A percentile compares a stretch with the other conserved stretches of the same genome.
These are phyloP conservation scores for Cassiopea xamachana DNA, from an alignment of 30 jellyfish, hydroid and myxozoan genomes.

Conservation along the genomic window DNA sequence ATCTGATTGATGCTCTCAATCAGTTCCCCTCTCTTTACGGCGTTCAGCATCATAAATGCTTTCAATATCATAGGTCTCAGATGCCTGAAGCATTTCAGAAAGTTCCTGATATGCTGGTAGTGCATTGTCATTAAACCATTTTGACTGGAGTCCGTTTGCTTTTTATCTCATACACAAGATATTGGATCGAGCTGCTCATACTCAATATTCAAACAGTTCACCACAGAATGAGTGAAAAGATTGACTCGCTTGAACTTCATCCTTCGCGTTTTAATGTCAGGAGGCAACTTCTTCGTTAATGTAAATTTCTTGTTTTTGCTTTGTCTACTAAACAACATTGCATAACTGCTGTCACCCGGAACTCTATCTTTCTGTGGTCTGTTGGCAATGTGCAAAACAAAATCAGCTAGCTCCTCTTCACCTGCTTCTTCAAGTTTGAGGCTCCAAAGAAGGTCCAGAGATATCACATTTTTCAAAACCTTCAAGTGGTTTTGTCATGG, in stretches of 20 bases:
- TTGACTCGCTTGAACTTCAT: background rate
- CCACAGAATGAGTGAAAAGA: background rate
- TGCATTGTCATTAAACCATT: conserved; percentile 33
- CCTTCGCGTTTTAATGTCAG: background rate
- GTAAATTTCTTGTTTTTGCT: conserved; percentile 21
- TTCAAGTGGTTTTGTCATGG: conserved; percentile 15
- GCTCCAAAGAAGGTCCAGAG: conserved; percentile 15
- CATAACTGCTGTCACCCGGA: background rate
- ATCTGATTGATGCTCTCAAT: conserved; percentile 22
- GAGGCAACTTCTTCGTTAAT: background rate
- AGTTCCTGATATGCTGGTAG: conserved; percentile 15
- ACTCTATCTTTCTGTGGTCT: background rate
- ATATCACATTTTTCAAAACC: background rate
- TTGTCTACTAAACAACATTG: conserved; percentile 17
- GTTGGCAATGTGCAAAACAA: conserved; percentile 9
- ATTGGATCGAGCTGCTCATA: background rate
- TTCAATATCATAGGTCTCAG: conserved; percentile 11
- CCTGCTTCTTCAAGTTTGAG: conserved; percentile 2
- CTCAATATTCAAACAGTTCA: background rate
- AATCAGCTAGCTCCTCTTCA: conserved; percentile 23
- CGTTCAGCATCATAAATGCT: conserved; percentile 25
- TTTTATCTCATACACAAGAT: background rate
- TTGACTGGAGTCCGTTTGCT: background rate
- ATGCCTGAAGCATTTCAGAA: conserved; percentile 18
- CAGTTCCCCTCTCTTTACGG: conserved; percentile 29